Base-by-base conservation (phyloP, 2,888 invertebrate genomes). In the Drosophila monieri region DNA sequence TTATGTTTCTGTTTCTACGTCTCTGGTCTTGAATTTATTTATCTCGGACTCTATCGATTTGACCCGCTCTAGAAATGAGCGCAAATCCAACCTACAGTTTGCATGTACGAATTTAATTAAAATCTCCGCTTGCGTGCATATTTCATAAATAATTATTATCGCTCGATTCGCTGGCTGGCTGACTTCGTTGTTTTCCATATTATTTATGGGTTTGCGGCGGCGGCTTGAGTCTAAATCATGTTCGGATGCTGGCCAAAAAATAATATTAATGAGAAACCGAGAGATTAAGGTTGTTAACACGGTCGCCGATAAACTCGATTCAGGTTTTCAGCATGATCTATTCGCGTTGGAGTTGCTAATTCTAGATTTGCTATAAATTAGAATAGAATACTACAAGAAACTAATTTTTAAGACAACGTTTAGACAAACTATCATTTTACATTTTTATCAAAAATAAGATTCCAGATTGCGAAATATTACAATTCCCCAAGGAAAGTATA, bases 51-150 rank as follows among this genome's bases (percentile, higher is more conserved):
- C 76, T 83, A 81, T 85, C 81, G 83, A 85, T 81, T 81, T 81
- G 81, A 81, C 81, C 81, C 78, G 69, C 39, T 69, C 54, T 60
- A 18, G 51, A 69, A 68, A 67, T 69, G 49, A 66, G 57, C 60
- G 39, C 39, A 57, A 61, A n/a, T 60, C 44, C 44, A 37, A 55
- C 44, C 35, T 27, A 12, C 44, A 39, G 60, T 60, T 85, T 86
- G 84, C 84, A 84, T 84, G 84, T 85, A 81, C 79, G 81, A 86
- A 80, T 86, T 84, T 84, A 86, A 84, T 86, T 84, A 86, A 85
- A 84, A 86, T 74, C 52, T 73, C 72, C 62, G 74, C 74, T 86
- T 85, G 84, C 84, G 85, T 84, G 84, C 86, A 80, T 78, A 81
- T 84, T 84, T 85, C 80, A 79, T 73, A 84, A 81, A 72, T 85